phyloP scores from a whole-genome alignment of 2,797 vertebrate genomes.

The Gambusia yucatana region DNA sequence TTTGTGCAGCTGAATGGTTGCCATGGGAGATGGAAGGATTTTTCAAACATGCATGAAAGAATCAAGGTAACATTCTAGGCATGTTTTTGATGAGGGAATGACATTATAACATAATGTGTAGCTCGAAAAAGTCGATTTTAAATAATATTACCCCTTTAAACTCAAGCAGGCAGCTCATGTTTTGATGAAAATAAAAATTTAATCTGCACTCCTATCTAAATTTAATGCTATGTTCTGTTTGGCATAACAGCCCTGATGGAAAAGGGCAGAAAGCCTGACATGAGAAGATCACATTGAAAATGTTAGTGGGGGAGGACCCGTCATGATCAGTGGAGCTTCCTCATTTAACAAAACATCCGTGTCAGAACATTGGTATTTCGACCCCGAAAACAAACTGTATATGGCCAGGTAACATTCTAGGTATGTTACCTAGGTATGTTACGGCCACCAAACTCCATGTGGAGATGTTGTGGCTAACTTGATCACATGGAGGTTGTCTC shows the following conservation, averaged over 20 bases:
- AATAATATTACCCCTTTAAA: neutral
- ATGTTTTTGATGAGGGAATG: too few relatives aligned
- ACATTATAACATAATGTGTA: too few relatives aligned
- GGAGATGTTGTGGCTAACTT: neutral
- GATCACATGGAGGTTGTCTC: neutral
- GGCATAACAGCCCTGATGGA: neutral
- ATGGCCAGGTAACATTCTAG: too few relatives aligned
- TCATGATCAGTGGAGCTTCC: neutral
- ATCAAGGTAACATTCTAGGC: too few relatives aligned
- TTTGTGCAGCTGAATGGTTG: too few relatives aligned
- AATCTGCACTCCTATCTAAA: neutral
- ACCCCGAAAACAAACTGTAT: too few relatives aligned
- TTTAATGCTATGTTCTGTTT: neutral
- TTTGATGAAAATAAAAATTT: neutral
- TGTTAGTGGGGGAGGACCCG: neutral
- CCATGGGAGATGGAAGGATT: too few relatives aligned
- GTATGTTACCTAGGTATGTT: too few relatives aligned
- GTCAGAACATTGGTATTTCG: neutral
- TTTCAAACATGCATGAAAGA: too few relatives aligned
- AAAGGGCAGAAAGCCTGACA: neutral
- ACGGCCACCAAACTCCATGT: neutral
- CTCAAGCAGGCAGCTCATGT: neutral
- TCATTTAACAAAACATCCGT: neutral
- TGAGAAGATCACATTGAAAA: neutral
- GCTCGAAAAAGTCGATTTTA: too few relatives aligned